Base-by-base conservation (phyloP, 92 coral and sea anemone species). In the Muricea muricata region DNA sequence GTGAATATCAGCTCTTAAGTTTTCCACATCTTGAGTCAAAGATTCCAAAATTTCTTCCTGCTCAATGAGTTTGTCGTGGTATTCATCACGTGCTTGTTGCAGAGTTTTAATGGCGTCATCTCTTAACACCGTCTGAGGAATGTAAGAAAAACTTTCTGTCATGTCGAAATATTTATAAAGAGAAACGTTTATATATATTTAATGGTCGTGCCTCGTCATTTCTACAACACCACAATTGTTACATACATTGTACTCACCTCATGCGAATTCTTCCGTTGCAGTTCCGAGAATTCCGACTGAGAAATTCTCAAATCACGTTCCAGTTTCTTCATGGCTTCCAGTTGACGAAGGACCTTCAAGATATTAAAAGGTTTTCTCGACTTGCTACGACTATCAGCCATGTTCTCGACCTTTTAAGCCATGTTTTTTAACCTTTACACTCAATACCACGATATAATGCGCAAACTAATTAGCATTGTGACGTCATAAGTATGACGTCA, bases 311-410 rank as follows among this genome's bases (percentile, higher is more conserved):
- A 78, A 79, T 96, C 97, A 42, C 93, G 88, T 79, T 96, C 99
- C 50, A 96, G 96, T 61, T 86, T 93, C 87, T 89, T 87, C 6
- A 96, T 91, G n/a, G 89, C 93, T 41, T 96, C 99, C 57, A 93
- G 81, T 61, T 96, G 99, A 81, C 93, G 96, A 30, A 95, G 85
- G 72, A 96, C 91, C 99, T 95, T 86, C 14, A 35, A 79, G 39
- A 39, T 26, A 50, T 56, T 8, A 61, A 1, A 24, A 24, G 21
- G 18, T 63, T 63, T 63, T 26, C 37, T 63, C 6, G 18, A 63
- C 28, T 28, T 28, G 6, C 7, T 14, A 14, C 37, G 20, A 5
- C 18, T 15, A 10, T 63, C n/a, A 63, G 37, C 1, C 75, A 30
- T 11, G 18, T 30, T 2, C 24, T 3, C 17, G 32, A 6, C 12